Conservation (phyloP, 2,888 invertebrate species). For the Cheilosia impressa region DNA sequence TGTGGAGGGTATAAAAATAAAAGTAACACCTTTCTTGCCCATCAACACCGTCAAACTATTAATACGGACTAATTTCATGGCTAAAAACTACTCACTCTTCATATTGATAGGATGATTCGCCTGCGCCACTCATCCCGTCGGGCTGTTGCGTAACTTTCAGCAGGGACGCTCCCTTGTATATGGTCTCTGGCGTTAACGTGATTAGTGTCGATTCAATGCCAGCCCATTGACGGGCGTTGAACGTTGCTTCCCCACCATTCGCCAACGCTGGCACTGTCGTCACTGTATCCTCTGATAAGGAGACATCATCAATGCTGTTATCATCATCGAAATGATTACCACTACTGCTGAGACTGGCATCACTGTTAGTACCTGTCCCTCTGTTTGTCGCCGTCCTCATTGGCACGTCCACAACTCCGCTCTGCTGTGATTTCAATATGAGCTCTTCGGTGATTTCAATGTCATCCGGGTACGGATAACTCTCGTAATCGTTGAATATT, state of each 20-base stretch:
- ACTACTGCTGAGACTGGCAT: neutral
- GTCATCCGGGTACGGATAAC: constrained; percentile 72
- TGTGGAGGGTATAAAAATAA: too few species aligned
- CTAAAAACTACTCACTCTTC: constrained; percentile 79
- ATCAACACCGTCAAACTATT: constrained; percentile 17
- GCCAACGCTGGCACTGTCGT: constrained; percentile 14
- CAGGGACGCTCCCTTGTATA: constrained; percentile 83
- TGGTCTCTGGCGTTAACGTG: constrained; percentile 83
- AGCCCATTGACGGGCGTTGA: constrained; percentile 54
- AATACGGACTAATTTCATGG: neutral
- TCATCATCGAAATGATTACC: constrained; percentile 43
- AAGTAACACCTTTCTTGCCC: neutral
- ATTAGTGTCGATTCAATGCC: constrained; percentile 80
- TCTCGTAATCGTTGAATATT: constrained; percentile 81
- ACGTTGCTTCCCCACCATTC: constrained; percentile 21
- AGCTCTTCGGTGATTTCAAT: constrained; percentile 72
- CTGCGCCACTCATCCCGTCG: constrained; percentile 76
- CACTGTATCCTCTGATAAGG: constrained; percentile 64
- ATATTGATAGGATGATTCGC: constrained; percentile 80
- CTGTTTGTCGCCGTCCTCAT: constrained; percentile 21
- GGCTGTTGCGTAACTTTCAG: constrained; percentile 80
- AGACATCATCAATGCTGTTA: constrained; percentile 65
- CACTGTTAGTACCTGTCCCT: neutral
- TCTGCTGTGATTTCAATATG: constrained; percentile 60
- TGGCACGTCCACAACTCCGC: constrained; percentile 47